Conservation (phyloP, 2,113 vertebrate genomes). For the Corythoichthys intestinalis region DNA sequence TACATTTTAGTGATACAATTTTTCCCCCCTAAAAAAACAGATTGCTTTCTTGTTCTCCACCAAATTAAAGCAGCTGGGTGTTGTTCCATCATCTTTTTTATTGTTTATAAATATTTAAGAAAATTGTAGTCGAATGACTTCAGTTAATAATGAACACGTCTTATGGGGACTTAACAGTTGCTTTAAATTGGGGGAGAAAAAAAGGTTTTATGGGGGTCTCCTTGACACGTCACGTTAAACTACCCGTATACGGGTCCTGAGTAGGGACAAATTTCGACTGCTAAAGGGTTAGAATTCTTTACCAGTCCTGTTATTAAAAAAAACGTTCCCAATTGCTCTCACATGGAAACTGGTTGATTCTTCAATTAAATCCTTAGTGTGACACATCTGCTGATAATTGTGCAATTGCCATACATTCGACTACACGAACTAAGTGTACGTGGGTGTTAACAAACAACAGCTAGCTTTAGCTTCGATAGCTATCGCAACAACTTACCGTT, state of each 20-base stretch:
- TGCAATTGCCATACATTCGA: too few relatives aligned
- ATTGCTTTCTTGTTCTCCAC: too few relatives aligned
- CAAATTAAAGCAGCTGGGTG: too few relatives aligned
- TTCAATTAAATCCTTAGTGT: background rate
- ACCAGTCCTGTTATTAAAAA: background rate
- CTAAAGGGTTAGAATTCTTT: background rate
- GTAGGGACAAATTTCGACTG: background rate
- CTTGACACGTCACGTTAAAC: slow-evolving; percentile 3
- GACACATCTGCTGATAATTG: background rate
- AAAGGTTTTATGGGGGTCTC: background rate
- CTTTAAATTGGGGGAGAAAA: too few relatives aligned
- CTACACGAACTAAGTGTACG: background rate
- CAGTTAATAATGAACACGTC: too few relatives aligned
- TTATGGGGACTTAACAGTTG: too few relatives aligned
- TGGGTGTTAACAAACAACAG: background rate
- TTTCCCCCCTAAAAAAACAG: too few relatives aligned
- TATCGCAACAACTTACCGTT: slow-evolving; percentile 46
- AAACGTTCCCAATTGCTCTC: background rate
- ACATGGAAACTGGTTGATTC: background rate
- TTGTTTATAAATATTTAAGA: too few relatives aligned
- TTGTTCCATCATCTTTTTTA: too few relatives aligned
- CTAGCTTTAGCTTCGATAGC: slow-evolving; percentile 14
- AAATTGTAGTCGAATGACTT: too few relatives aligned
- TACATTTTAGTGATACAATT: too few relatives aligned
- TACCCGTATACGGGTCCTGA: background rate